Conservation (phyloP, 2,113 vertebrate genomes). For the Stercorarius parasiticus region DNA sequence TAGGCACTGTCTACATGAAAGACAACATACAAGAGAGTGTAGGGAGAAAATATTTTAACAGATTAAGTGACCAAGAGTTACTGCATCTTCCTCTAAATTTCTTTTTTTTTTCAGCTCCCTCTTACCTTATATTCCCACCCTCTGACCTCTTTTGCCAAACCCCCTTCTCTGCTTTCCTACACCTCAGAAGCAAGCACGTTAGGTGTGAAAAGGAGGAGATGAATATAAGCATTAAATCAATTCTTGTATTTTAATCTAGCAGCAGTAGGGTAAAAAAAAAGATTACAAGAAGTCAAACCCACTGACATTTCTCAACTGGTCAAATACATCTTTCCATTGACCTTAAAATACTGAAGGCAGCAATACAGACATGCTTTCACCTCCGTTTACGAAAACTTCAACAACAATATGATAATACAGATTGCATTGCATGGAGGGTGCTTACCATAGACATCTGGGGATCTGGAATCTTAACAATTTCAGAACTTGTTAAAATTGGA, state of each 20-base stretch:
- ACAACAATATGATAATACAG: neutral
- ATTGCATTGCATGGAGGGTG: neutral
- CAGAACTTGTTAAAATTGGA: conserved; percentile 86
- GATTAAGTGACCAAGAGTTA: neutral
- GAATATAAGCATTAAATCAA: neutral
- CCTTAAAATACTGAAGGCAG: neutral
- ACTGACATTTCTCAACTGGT: neutral
- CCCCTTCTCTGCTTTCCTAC: neutral
- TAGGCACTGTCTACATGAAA: conserved; percentile 62
- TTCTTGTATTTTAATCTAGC: neutral
- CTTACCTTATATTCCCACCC: neutral
- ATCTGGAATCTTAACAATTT: conserved; percentile 98
- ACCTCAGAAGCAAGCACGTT: neutral
- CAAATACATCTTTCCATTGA: neutral
- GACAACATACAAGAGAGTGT: conserved; percentile 60
- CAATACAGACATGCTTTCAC: neutral
- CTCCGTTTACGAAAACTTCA: neutral
- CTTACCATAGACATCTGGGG: conserved; percentile 98
- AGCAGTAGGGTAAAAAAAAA: neutral
- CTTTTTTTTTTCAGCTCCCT: neutral
- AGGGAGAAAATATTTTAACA: conserved; percentile 60
- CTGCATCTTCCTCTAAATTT: neutral
- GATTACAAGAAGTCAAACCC: neutral
- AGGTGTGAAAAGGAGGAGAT: neutral
- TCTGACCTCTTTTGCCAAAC: neutral